Base-by-base conservation (phyloP, 2,113 vertebrate genomes). In the Cavia aperea region DNA sequence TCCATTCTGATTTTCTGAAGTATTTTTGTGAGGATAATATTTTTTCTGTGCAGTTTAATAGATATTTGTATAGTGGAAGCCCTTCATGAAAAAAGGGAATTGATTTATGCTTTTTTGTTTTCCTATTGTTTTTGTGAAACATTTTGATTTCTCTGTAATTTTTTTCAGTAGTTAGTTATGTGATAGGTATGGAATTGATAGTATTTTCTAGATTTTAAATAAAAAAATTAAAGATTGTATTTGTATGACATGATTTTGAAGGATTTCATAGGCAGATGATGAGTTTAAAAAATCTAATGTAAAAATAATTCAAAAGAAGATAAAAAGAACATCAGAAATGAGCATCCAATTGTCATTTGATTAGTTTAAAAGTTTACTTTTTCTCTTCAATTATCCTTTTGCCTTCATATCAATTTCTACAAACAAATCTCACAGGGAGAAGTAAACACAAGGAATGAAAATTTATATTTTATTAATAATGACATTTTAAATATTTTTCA, bases 141-240 rank as follows among this genome's bases (percentile, higher is more conserved):
- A 13, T 5, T 93, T 60, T 43, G 43, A 95, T 94, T 96, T 84
- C 68, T 63, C 58, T 66, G 85, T 0, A 84, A 21, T 31, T 96
- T 81, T 78, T 89, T 88, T 26, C 85, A 10, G 73, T 86, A 62
- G 33, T 92, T 85, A 93, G 86, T 94, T 92, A 84, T 88, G 56
- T 62, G 75, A 96, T 87, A 91, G n/a, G 36, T 94, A 18, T 36
- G 75, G 79, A 81, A 29, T 31, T 94, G 77, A 92, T 81, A 94
- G 92, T 86, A 93, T 95, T 93, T 91, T 94, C 79, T 94, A 93
- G 46, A 82, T 60, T 95, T 94, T 93, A 95, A 90, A 72, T 86
- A 90, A 95, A 78, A 96, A 63, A n/a, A 63, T 75, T 85, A 96
- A 94, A 95, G 65, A 36, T 14, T 84, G 13, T 92, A 89, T 87